A percentile compares a stretch with the other conserved stretches of the same genome.
Evolutionary conservation across 2,797 vertebrate genomes (phyloP).

Genomic region (Squalus acanthias): DNA sequence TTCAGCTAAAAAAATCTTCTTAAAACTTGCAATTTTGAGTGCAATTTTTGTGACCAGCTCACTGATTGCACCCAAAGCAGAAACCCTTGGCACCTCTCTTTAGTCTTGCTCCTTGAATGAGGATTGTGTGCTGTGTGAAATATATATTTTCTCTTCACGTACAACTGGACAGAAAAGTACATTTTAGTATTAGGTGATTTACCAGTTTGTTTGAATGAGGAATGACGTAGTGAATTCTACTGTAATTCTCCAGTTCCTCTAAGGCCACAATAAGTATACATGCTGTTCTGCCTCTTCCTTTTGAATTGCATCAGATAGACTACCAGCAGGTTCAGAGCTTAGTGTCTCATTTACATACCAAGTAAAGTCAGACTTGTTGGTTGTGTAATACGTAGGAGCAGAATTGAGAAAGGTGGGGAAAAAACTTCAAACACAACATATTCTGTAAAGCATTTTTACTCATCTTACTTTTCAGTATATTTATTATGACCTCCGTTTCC

Average conservation of each 20-base stretch:
- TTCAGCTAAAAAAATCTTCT: background rate
- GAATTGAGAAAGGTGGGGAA: background rate
- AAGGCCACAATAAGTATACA: background rate
- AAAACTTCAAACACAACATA: background rate
- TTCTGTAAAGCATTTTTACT: background rate
- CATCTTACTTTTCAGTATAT: background rate
- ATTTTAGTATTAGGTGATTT: background rate
- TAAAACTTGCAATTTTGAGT: background rate
- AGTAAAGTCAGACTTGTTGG: background rate
- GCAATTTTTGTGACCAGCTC: background rate
- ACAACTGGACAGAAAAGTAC: background rate
- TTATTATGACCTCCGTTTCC: background rate
- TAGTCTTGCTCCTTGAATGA: background rate
- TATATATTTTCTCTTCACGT: background rate
- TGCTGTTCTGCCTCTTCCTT: background rate
- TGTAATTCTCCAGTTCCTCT: background rate
- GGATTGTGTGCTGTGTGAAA: background rate
- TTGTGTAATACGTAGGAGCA: background rate
- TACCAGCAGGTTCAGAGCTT: background rate
- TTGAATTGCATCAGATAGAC: background rate
- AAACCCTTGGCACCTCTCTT: background rate
- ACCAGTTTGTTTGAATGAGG: background rate
- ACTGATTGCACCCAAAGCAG: background rate
- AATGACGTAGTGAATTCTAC: background rate
- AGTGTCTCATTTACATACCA: background rate